Conservation (phyloP, 2,888 invertebrate species). For the Drosophila antonietae region DNA sequence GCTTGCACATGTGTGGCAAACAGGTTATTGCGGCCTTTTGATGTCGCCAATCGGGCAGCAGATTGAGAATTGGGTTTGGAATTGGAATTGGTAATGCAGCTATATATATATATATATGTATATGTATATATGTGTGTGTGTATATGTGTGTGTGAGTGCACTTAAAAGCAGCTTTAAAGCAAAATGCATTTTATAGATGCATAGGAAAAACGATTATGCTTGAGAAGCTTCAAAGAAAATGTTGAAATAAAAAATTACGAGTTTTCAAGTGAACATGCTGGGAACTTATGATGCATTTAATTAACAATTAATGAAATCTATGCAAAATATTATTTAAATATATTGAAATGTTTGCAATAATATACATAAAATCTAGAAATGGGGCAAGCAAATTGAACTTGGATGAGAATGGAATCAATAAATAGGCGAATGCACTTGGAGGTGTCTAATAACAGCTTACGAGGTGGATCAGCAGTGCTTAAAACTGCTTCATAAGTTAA, state of each 20-base stretch:
- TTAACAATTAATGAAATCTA: background rate
- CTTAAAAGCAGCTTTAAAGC: slow-evolving; percentile 51
- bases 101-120: background rate
- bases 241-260: background rate
- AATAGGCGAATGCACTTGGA: too few species aligned
- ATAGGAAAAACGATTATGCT: background rate
- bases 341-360: too few species aligned
- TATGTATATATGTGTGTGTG: background rate
- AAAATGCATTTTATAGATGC: slow-evolving; percentile 11
- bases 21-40: slow-evolving; percentile 54
- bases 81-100: slow-evolving; percentile 37
- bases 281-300: background rate
- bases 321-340: background rate
- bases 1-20: slow-evolving; percentile 16
- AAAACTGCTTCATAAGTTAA: background rate
- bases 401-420: background rate
- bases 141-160: slow-evolving; percentile 17
- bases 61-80: slow-evolving; percentile 29
- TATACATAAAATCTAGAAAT: too few species aligned
- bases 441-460: background rate
- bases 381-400: too few species aligned
- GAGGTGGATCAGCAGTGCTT: background rate
- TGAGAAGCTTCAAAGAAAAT: background rate
- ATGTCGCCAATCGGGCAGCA: slow-evolving; percentile 38
- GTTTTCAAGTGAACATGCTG: background rate